Percentiles rank a stretch among this genome's conserved stretches.
Evolutionary conservation across 2,797 vertebrate species (phyloP).

Genomic region (Stomatorhinus walkeri): DNA sequence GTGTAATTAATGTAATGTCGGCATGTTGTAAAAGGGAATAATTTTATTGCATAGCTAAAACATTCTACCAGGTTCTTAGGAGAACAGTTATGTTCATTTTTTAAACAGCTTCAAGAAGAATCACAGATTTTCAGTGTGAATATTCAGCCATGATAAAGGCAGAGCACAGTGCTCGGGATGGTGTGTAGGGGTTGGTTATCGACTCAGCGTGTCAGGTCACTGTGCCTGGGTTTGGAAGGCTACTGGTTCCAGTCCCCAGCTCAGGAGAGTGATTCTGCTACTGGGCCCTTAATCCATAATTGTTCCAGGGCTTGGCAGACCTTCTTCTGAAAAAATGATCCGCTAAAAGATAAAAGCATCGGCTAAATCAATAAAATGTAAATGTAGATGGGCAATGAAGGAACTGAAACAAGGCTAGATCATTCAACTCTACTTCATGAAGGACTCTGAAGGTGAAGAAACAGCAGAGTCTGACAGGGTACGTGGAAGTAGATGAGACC

Average conservation of each 20-base stretch:
- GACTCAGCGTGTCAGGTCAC: background rate
- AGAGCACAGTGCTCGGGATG: background rate
- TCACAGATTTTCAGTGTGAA: background rate
- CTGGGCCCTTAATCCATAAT: background rate
- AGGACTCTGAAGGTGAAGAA: background rate
- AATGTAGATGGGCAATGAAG: background rate
- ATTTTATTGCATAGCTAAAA: background rate
- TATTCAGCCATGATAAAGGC: background rate
- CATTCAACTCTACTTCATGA: constrained; percentile 2
- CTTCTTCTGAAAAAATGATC: background rate
- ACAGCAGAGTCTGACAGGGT: background rate
- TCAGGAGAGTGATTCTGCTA: background rate
- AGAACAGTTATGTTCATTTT: background rate
- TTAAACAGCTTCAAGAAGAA: background rate
- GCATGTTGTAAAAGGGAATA: background rate
- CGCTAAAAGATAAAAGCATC: background rate
- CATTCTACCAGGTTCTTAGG: background rate
- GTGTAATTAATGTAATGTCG: background rate
- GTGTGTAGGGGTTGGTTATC: background rate
- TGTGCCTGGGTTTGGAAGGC: background rate
- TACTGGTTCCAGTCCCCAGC: background rate
- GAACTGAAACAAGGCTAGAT: background rate
- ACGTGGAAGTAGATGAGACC: background rate
- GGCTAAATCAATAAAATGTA: background rate
- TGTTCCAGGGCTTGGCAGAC: background rate